Conservation (phyloP, 2,888 invertebrate species). For the Yponomeuta plumbellus region DNA sequence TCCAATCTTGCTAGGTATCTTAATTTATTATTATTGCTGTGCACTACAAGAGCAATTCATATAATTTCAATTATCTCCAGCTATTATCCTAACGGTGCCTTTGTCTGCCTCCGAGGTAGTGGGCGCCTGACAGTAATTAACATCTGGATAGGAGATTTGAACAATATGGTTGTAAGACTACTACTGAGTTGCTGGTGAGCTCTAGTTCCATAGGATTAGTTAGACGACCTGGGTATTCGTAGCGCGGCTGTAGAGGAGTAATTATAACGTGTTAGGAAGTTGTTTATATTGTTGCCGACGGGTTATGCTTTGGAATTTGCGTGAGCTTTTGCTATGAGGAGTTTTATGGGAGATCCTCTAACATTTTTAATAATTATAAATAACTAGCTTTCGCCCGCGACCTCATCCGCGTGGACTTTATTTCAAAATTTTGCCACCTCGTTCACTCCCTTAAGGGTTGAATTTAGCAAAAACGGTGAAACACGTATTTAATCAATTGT, state of each 20-base stretch:
- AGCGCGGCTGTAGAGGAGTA: neutral
- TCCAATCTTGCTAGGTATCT: neutral
- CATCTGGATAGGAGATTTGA: neutral
- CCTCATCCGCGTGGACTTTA: too few species aligned
- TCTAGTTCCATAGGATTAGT: neutral
- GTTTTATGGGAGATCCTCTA: too few species aligned
- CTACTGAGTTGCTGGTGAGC: neutral
- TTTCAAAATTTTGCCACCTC: too few species aligned
- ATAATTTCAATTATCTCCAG: conserved; percentile 27
- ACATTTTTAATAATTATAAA: too few species aligned
- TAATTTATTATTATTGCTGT: neutral
- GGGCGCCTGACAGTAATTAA: conserved; percentile 4
- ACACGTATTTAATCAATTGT: too few species aligned
- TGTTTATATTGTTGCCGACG: neutral
- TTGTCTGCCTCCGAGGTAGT: neutral
- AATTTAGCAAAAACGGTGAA: too few species aligned
- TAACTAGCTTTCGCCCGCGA: too few species aligned
- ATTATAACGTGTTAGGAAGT: conserved; percentile 1
- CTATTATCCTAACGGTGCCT: neutral
- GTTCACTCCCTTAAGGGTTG: too few species aligned
- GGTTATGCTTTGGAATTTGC: neutral
- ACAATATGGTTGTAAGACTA: neutral
- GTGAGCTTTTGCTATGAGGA: neutral
- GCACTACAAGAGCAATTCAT: neutral
- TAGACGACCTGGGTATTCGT: neutral